Evolutionary conservation across 2,797 vertebrate genomes (phyloP).

Genomic region (Poeciliopsis gracilis): DNA sequence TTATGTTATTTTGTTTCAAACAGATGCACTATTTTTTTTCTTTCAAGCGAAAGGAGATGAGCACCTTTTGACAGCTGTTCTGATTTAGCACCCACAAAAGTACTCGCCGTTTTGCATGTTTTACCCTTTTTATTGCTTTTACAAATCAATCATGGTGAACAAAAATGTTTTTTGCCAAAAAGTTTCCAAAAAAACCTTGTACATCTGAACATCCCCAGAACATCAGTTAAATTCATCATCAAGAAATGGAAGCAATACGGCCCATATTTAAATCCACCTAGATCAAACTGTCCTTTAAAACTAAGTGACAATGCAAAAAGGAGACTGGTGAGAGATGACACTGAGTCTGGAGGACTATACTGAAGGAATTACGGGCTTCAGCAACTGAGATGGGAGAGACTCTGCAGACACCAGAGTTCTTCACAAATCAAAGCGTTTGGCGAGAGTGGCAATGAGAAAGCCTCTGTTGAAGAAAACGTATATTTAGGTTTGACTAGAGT

Average conservation of each 20-base stretch:
- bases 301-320: too few relatives aligned
- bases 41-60: not conserved
- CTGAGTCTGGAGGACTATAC: too few relatives aligned
- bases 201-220: not conserved
- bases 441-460: too few relatives aligned
- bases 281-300: not conserved
- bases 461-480: too few relatives aligned
- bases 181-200: too few relatives aligned
- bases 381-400: too few relatives aligned
- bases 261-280: not conserved
- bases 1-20: constrained; percentile 3
- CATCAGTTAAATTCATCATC: not conserved
- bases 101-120: not conserved
- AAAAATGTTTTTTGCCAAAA: not conserved
- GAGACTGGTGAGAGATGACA: too few relatives aligned
- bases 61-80: not conserved
- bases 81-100: not conserved
- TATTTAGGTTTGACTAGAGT: not conserved
- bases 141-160: not conserved
- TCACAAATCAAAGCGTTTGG: too few relatives aligned
- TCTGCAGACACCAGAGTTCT: too few relatives aligned
- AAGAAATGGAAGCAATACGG: not conserved
- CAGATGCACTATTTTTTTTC: not conserved
- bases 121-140: not conserved
- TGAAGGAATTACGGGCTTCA: too few relatives aligned